Evolutionary conservation across 2,797 vertebrate genomes (phyloP).

Genomic region (Vultur gryphus): DNA sequence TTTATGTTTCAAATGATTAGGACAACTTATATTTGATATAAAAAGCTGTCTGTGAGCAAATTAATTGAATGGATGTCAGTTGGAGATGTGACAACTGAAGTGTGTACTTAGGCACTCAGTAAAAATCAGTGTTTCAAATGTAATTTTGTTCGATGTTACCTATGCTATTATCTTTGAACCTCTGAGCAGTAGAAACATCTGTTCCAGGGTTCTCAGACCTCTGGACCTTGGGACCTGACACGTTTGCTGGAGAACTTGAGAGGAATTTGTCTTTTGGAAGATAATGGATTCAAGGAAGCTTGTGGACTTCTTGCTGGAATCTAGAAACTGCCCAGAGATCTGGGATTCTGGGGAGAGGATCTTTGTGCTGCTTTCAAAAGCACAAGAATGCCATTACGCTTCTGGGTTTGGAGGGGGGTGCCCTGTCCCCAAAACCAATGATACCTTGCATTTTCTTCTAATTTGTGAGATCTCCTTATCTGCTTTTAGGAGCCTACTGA

Average conservation of each 20-base stretch:
- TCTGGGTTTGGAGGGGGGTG: neutral
- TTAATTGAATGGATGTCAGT: neutral
- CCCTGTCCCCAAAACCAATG: neutral
- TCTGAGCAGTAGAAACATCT: neutral
- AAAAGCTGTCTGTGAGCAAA: neutral
- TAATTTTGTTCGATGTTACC: neutral
- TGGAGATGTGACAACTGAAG: neutral
- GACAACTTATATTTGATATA: neutral
- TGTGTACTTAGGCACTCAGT: neutral
- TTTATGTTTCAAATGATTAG: neutral
- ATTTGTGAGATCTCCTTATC: neutral
- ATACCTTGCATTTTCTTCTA: neutral
- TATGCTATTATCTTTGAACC: neutral
- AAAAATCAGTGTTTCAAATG: neutral
- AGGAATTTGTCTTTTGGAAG: neutral
- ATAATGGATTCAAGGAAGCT: neutral
- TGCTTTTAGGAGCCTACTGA: neutral
- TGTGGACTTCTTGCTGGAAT: neutral
- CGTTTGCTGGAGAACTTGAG: neutral
- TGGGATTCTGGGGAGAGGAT: neutral
- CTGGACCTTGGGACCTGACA: neutral
- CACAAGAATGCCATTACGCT: neutral
- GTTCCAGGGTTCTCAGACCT: neutral
- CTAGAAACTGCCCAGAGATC: neutral
- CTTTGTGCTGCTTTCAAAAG: neutral